Evolutionary conservation across 1,140 invertebrate species (phyloP).

Genomic region (Solenopsis invicta): DNA sequence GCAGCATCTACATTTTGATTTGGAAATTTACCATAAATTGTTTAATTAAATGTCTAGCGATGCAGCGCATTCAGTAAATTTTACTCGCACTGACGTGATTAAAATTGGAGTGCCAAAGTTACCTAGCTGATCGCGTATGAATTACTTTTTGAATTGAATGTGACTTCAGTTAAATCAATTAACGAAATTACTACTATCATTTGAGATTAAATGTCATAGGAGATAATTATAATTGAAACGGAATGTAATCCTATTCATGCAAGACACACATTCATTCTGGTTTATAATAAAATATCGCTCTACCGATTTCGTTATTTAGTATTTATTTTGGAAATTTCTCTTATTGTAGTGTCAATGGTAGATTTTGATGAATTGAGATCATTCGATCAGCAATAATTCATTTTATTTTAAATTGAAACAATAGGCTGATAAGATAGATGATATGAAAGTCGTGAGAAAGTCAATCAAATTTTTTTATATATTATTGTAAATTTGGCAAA

Average conservation of each 20-base stretch:
- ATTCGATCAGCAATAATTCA: too few relatives aligned
- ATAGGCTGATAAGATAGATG: neutral
- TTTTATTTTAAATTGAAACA: neutral
- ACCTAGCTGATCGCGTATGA: slow-evolving; percentile 25
- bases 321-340: neutral
- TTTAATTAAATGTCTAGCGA: slow-evolving; percentile 50
- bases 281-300: slow-evolving; percentile 40
- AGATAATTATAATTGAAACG: slow-evolving; percentile 63
- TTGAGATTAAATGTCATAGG: slow-evolving; percentile 46
- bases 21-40: slow-evolving; percentile 38
- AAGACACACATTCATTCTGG: slow-evolving; percentile 17
- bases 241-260: slow-evolving; percentile 12
- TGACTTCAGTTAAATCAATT: slow-evolving; percentile 60
- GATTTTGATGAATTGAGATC: too few relatives aligned
- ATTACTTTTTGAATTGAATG: slow-evolving; percentile 44
- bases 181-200: slow-evolving; percentile 52
- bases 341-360: neutral
- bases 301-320: neutral
- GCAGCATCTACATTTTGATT: slow-evolving; percentile 13
- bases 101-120: slow-evolving; percentile 46
- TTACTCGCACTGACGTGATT: slow-evolving; percentile 34
- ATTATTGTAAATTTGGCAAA: neutral
- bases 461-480: neutral
- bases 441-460: neutral
- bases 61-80: slow-evolving; percentile 43